These are phyloP conservation scores for Euleptes europaea DNA, from an alignment of 2,113 vertebrate species.

Conservation along the genomic window DNA sequence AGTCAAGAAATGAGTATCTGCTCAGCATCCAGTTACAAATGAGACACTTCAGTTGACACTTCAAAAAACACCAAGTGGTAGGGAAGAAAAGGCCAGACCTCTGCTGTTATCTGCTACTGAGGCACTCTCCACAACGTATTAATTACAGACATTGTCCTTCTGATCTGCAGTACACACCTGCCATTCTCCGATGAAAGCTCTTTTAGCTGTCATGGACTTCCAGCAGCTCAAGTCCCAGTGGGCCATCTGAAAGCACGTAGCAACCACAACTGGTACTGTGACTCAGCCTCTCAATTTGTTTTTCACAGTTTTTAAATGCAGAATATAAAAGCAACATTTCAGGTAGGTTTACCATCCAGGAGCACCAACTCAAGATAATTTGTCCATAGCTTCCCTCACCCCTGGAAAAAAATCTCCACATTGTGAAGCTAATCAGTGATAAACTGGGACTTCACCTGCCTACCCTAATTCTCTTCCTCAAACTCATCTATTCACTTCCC, in stretches of 20 bases:
- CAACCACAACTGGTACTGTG: neutral
- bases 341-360: neutral
- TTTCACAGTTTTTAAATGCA: neutral
- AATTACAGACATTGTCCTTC: conserved; percentile 14
- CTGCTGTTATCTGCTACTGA: conserved; percentile 8
- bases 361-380: neutral
- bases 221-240: neutral
- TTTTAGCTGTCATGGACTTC: conserved; percentile 8
- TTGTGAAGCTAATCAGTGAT: neutral
- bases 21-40: conserved; percentile 16
- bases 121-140: neutral
- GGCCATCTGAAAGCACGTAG: neutral
- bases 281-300: neutral
- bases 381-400: no score
- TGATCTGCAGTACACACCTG: neutral
- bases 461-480: neutral
- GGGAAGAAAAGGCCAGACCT: neutral
- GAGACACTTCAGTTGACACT: conserved; percentile 6
- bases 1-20: conserved; percentile 2
- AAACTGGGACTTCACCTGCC: neutral
- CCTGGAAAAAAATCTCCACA: neutral
- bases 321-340: neutral
- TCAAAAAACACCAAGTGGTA: neutral
- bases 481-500: neutral
- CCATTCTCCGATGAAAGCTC: neutral